Conservation (phyloP, 2,113 vertebrate species). For the Trachemys scripta region DNA sequence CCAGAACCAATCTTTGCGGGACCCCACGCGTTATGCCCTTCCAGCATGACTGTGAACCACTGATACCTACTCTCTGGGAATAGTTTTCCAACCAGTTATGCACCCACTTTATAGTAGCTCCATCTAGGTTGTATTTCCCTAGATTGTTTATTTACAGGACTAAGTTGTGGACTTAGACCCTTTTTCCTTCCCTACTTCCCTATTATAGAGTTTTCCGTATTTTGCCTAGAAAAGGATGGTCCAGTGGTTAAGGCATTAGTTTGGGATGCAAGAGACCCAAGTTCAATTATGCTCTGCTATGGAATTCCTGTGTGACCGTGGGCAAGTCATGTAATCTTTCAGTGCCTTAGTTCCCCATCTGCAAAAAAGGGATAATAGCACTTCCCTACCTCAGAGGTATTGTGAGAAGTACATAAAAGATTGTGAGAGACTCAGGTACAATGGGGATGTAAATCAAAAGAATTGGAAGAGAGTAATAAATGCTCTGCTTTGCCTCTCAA, state of each 20-base stretch:
- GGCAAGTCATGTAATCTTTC: not conserved
- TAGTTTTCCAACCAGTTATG: too few relatives aligned
- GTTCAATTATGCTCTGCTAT: not conserved
- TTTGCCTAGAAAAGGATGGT: accelerated
- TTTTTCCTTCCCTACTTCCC: not conserved
- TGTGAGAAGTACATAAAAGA: not conserved
- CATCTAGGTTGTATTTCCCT: too few relatives aligned
- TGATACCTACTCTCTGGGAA: too few relatives aligned
- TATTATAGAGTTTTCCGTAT: not conserved
- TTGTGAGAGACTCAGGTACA: not conserved
- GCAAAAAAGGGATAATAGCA: not conserved
- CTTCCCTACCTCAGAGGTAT: not conserved
- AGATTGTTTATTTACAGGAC: too few relatives aligned
- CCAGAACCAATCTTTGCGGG: too few relatives aligned
- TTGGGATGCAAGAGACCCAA: not conserved
- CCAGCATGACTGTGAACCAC: too few relatives aligned
- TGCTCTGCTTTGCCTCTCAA: not conserved
- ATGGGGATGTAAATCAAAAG: not conserved
- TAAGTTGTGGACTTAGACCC: not conserved
- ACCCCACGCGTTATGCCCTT: too few relatives aligned
- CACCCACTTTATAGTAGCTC: too few relatives aligned
- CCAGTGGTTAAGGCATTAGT: not conserved
- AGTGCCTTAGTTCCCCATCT: not conserved
- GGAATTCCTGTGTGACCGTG: not conserved
- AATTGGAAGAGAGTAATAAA: not conserved